phyloP scores from a whole-genome alignment of 2,888 invertebrate species.

The Sarcophaga subvicina region DNA sequence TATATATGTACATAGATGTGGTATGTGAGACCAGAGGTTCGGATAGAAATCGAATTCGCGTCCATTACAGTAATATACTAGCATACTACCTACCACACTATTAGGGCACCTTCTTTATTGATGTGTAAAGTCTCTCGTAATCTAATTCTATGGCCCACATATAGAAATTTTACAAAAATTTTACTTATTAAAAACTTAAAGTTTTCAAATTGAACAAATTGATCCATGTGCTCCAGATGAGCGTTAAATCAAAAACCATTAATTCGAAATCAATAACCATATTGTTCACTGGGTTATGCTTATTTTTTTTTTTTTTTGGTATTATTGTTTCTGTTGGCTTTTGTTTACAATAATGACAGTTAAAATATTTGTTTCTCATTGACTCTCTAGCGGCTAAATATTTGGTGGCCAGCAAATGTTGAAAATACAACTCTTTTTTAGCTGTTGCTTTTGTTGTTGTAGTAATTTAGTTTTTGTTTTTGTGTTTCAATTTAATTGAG shows the following conservation, averaged over 20 bases:
- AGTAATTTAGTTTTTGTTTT: neutral
- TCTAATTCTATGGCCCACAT: too few species aligned
- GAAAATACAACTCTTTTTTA: constrained; percentile 23
- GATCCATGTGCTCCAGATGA: too few species aligned
- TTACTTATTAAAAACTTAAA: too few species aligned
- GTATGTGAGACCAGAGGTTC: neutral
- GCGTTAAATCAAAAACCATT: neutral
- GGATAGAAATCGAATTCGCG: neutral
- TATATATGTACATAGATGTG: too few species aligned
- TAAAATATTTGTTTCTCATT: constrained; percentile 52
- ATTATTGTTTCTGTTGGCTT: neutral
- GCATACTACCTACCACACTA: neutral
- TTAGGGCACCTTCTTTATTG: neutral
- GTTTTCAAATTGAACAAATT: too few species aligned
- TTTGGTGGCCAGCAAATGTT: constrained; percentile 19
- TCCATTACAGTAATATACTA: neutral
- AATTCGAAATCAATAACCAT: neutral
- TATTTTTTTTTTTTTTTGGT: neutral
- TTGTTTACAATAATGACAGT: constrained; percentile 34
- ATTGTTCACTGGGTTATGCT: neutral
- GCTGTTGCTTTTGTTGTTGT: neutral
- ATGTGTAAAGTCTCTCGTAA: too few species aligned
- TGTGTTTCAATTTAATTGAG: constrained; percentile 22
- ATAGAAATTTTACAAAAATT: too few species aligned
- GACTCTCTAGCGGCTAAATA: constrained; percentile 7